Conservation (phyloP, 1,140 invertebrate genomes). For the Atta cephalotes region DNA sequence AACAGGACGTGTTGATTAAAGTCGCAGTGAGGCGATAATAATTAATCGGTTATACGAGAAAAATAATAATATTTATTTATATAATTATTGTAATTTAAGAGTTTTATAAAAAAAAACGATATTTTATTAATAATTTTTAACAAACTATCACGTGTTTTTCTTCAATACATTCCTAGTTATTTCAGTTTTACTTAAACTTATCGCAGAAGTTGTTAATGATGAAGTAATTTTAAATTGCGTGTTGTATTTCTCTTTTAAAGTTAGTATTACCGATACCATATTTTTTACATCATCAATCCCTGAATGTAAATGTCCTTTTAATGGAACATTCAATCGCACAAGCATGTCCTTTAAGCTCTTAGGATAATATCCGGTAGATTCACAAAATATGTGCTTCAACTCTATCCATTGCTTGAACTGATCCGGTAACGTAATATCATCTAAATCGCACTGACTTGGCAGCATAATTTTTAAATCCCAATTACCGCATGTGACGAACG, state of each 20-base stretch:
- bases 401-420: conserved; percentile 88
- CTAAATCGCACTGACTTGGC: conserved; percentile 86
- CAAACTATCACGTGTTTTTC: conserved; percentile 6
- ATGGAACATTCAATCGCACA: conserved; percentile 68
- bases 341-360: conserved; percentile 81
- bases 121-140: conserved; percentile 67
- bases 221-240: conserved; percentile 77
- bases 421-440: conserved; percentile 83
- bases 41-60: conserved; percentile 59
- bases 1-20: conserved; percentile 74
- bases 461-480: conserved; percentile 89
- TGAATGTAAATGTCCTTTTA: conserved; percentile 81
- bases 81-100: conserved; percentile 6
- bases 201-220: not conserved
- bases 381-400: conserved; percentile 86
- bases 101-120: conserved; percentile 54
- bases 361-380: conserved; percentile 78
- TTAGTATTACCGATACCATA: conserved; percentile 79
- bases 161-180: not conserved
- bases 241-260: conserved; percentile 70
- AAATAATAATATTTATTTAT: conserved; percentile 46
- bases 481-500: conserved; percentile 89
- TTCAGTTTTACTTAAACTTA: not conserved
- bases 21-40: conserved; percentile 61
- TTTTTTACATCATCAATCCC: conserved; percentile 82